Conservation (phyloP, 2,888 invertebrate genomes). For the Sphecodes monilicornis region DNA sequence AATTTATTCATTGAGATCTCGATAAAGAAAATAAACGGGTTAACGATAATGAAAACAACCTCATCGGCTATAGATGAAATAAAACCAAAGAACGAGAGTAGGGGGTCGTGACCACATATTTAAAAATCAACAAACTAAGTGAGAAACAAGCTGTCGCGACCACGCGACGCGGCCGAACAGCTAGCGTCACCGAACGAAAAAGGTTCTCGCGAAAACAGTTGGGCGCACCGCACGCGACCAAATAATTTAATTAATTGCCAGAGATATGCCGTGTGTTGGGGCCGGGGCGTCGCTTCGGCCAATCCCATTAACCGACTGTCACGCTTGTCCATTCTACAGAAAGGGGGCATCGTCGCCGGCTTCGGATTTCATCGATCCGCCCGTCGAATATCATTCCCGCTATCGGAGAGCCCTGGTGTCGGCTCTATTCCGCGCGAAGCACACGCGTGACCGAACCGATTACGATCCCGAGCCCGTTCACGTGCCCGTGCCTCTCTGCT, state of each 20-base stretch:
- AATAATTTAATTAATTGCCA: conserved; percentile 70
- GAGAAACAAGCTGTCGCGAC: not conserved
- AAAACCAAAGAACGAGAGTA: not conserved
- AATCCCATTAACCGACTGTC: conserved; percentile 55
- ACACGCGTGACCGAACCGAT: conserved; percentile 27
- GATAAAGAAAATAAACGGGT: not conserved
- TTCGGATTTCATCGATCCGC: conserved; percentile 44
- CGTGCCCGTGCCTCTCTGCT: not conserved
- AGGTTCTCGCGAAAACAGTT: conserved; percentile 23
- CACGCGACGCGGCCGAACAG: not conserved
- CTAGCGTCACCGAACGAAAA: not conserved
- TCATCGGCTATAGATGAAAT: not conserved
- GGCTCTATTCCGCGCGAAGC: conserved; percentile 15
- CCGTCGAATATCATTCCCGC: conserved; percentile 35
- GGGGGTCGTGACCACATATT: not conserved
- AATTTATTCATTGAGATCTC: no score
- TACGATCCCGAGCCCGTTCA: not conserved
- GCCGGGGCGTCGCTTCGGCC: conserved; percentile 44
- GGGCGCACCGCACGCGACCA: conserved; percentile 46
- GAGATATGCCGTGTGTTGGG: conserved; percentile 42
- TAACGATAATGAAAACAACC: not conserved
- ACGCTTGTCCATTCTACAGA: conserved; percentile 20
- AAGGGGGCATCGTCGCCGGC: conserved; percentile 23
- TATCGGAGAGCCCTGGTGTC: conserved; percentile 1
- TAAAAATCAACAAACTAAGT: not conserved